Conservation (phyloP, 2,113 vertebrate species). For the Gymnarchus niloticus region DNA sequence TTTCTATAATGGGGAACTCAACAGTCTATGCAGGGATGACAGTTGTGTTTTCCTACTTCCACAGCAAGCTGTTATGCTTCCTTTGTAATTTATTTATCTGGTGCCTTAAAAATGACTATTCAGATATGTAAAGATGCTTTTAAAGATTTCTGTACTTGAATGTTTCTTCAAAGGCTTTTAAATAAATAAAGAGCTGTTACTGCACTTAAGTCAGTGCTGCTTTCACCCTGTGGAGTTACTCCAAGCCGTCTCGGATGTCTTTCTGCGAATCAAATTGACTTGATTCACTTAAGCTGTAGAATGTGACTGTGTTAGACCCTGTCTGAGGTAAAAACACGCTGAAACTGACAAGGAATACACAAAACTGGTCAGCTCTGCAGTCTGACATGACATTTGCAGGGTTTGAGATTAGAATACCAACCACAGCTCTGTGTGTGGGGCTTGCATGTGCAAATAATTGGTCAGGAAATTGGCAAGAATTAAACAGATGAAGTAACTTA, state of each 20-base stretch:
- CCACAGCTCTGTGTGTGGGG: not conserved
- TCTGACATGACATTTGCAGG: not conserved
- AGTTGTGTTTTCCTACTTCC: constrained; percentile 21
- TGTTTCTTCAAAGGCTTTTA: constrained; percentile 46
- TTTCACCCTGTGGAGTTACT: not conserved
- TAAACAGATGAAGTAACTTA: too few species aligned
- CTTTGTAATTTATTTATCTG: constrained; percentile 60
- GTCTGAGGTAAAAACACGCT: not conserved
- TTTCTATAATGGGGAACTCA: constrained; percentile 16
- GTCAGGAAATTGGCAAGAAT: too few species aligned
- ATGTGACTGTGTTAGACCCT: not conserved
- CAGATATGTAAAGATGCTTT: constrained; percentile 25
- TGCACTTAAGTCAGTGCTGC: constrained; percentile 27
- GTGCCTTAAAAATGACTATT: constrained; percentile 72
- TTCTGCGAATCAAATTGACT: too few species aligned
- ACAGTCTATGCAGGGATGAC: not conserved
- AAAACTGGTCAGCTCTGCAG: not conserved
- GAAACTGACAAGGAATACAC: not conserved
- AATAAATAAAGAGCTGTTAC: constrained; percentile 52
- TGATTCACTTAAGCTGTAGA: too few species aligned
- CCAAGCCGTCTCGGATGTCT: not conserved
- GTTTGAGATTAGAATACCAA: not conserved
- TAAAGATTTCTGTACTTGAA: constrained; percentile 31
- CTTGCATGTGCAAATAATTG: not conserved
- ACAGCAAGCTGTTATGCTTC: constrained; percentile 32